Conservation (phyloP, 2,888 invertebrate genomes). For the Stenotaenia linearis region DNA sequence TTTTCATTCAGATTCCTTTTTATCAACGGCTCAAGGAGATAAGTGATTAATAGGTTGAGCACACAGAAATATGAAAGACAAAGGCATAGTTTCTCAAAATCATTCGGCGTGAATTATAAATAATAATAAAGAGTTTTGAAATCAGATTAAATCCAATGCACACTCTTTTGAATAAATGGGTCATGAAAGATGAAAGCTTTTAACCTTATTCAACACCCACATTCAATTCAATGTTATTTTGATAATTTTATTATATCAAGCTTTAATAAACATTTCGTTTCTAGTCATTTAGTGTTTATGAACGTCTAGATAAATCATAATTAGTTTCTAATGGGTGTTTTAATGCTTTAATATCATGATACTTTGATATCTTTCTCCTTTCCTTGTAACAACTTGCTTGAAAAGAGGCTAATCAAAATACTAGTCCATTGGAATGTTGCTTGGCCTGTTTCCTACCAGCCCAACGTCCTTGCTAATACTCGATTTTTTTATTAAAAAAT, state of each 20-base stretch:
- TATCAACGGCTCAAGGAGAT: neutral
- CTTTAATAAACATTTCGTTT: too few relatives aligned
- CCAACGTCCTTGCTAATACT: neutral
- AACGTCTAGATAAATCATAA: too few relatives aligned
- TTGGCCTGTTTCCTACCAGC: neutral
- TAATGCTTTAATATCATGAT: neutral
- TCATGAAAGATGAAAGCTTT: neutral
- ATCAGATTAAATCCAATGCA: neutral
- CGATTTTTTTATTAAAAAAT: neutral
- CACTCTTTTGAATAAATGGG: neutral
- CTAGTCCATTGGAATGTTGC: neutral
- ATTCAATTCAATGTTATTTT: neutral
- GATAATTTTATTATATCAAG: too few relatives aligned
- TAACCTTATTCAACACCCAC: neutral
- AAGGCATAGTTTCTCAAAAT: neutral
- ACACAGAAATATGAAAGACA: neutral
- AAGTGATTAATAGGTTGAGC: neutral
- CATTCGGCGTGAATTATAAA: neutral
- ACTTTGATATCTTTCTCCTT: neutral
- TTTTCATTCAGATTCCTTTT: neutral
- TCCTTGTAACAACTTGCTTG: neutral
- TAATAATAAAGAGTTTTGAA: neutral
- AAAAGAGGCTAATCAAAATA: neutral
- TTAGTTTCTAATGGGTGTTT: neutral
- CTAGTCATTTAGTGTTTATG: too few relatives aligned